phyloP scores from a whole-genome alignment of 2,113 vertebrate genomes.

The Melozone crissalis region DNA sequence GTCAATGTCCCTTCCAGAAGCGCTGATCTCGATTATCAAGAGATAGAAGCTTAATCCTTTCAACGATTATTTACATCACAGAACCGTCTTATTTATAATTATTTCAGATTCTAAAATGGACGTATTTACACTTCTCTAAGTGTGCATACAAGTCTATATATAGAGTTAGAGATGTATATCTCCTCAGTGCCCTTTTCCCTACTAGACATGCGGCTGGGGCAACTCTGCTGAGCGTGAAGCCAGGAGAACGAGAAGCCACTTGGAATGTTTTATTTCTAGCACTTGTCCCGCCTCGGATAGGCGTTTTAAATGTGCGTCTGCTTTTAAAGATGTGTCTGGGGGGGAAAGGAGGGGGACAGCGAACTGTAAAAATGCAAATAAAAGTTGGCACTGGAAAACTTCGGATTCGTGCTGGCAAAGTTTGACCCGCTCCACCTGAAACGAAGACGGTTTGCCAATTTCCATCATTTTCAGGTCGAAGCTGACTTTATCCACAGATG shows the following conservation, averaged over 20 bases:
- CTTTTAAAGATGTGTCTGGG: neutral
- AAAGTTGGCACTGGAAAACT: neutral
- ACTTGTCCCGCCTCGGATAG: neutral
- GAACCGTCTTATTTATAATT: neutral
- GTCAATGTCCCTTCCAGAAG: neutral
- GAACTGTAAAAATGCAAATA: neutral
- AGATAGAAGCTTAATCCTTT: neutral
- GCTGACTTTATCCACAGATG: neutral
- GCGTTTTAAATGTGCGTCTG: neutral
- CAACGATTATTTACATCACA: neutral
- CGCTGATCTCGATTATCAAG: neutral
- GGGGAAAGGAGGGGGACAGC: rapidly evolving
- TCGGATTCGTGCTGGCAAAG: neutral
- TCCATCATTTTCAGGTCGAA: neutral
- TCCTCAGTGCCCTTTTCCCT: neutral
- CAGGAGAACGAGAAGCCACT: neutral
- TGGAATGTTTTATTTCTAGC: neutral
- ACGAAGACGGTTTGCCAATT: neutral
- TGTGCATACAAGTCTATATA: too few species aligned
- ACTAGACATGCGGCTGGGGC: neutral
- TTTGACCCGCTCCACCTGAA: neutral
- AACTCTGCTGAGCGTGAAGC: neutral
- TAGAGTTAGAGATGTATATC: neutral
- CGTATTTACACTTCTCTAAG: neutral
- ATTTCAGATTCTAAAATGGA: neutral